phyloP scores from a whole-genome alignment of 2,888 invertebrate species.

The Labia minor region DNA sequence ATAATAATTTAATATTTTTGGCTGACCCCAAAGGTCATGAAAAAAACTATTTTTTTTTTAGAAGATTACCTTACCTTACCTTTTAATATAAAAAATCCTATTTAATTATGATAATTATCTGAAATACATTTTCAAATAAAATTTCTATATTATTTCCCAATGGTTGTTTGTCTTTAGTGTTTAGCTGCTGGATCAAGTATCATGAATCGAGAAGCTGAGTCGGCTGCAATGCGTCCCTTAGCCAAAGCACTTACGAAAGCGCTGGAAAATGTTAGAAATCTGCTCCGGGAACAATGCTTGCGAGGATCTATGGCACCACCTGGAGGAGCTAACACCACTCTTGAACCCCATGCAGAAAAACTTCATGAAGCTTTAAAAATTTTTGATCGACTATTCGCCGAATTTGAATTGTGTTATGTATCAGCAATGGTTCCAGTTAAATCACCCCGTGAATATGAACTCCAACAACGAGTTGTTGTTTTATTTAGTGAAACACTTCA shows the following conservation, averaged over 20 bases:
- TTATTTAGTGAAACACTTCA: slow-evolving; percentile 93
- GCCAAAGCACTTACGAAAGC: slow-evolving; percentile 95
- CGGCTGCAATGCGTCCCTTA: slow-evolving; percentile 89
- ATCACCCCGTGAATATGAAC: slow-evolving; percentile 88
- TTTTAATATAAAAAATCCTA: too few relatives aligned
- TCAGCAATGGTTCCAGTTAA: slow-evolving; percentile 99
- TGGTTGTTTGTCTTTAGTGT: slow-evolving; percentile 63
- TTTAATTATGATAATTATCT: too few relatives aligned
- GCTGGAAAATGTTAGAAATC: slow-evolving; percentile 80
- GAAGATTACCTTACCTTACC: too few relatives aligned
- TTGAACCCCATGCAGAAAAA: slow-evolving; percentile 34
- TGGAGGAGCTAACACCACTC: slow-evolving; percentile 47
- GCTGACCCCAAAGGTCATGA: too few relatives aligned
- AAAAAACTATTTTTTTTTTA: too few relatives aligned
- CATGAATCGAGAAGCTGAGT: slow-evolving; percentile 92
- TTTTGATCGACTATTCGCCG: slow-evolving; percentile 89
- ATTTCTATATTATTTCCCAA: too few relatives aligned
- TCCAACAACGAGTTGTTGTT: slow-evolving; percentile 91
- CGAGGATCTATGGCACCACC: slow-evolving; percentile 49
- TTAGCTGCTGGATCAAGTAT: slow-evolving; percentile 97
- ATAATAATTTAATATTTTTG: too few relatives aligned
- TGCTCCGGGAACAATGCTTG: slow-evolving; percentile 79
- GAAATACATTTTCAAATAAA: too few relatives aligned
- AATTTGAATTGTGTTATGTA: slow-evolving; percentile 96
- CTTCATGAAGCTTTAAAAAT: slow-evolving; percentile 46